Evolutionary conservation across 2,797 vertebrate genomes (phyloP).

Genomic region (Pantherophis alleghaniensis): DNA sequence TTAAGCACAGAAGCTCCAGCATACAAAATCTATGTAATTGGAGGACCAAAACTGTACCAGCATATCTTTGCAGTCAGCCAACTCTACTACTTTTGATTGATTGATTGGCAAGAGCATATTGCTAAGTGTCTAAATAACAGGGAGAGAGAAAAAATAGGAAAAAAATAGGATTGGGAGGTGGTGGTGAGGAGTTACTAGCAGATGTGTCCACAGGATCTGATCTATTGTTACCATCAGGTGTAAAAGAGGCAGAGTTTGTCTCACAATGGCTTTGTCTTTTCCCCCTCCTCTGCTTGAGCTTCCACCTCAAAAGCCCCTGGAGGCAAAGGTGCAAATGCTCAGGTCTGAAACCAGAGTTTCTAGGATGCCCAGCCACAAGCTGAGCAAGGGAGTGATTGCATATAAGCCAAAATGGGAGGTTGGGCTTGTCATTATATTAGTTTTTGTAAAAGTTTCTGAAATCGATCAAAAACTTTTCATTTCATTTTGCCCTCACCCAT

Average conservation of each 20-base stretch:
- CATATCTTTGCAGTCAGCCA: not conserved
- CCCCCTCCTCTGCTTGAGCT: not conserved
- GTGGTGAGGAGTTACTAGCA: not conserved
- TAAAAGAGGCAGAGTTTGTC: not conserved
- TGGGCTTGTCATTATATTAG: not conserved
- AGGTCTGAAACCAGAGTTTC: not conserved
- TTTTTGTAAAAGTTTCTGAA: not conserved
- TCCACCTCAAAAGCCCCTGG: not conserved
- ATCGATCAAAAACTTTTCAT: not conserved
- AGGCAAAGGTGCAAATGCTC: not conserved
- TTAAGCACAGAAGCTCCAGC: not conserved
- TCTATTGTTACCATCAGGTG: not conserved
- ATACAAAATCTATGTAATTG: not conserved
- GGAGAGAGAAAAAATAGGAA: not conserved
- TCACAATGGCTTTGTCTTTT: not conserved
- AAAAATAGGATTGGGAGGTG: not conserved
- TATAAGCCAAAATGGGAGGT: not conserved
- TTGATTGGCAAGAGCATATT: not conserved
- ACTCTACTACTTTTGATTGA: not conserved
- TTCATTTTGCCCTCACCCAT: conserved; percentile 1
- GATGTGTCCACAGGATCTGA: not conserved
- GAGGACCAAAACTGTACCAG: not conserved
- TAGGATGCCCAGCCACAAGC: not conserved
- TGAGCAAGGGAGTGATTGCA: not conserved
- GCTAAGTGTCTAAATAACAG: not conserved